phyloP scores from a whole-genome alignment of 2,888 invertebrate species.

The Electrophaes corylata region DNA sequence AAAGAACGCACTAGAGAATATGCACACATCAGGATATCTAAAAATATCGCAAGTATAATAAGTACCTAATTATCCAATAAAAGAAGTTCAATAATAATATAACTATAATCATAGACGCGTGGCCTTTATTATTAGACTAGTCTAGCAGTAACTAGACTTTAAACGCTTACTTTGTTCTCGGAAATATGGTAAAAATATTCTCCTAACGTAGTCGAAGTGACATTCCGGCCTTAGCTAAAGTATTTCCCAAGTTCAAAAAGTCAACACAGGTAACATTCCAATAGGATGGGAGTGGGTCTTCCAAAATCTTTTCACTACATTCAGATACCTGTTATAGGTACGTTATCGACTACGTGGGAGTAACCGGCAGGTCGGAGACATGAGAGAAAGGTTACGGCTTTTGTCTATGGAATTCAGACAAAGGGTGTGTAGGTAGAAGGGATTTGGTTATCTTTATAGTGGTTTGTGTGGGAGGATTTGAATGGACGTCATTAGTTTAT shows the following conservation, averaged over 20 bases:
- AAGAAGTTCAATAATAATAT: too few species aligned
- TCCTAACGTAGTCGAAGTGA: neutral
- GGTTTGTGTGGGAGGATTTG: slow-evolving; percentile 35
- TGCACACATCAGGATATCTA: too few species aligned
- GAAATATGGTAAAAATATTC: neutral
- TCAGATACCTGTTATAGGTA: slow-evolving; percentile 27
- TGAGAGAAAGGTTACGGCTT: slow-evolving; percentile 40
- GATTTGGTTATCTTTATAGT: slow-evolving; percentile 37
- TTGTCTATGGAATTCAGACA: slow-evolving; percentile 43
- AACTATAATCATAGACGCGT: too few species aligned
- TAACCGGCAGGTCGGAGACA: slow-evolving; percentile 37
- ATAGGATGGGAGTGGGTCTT: slow-evolving; percentile 20
- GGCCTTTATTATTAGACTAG: too few species aligned
- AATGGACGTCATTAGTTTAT: slow-evolving; percentile 39
- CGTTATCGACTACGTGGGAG: slow-evolving; percentile 35
- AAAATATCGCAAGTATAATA: too few species aligned
- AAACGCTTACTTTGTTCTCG: neutral
- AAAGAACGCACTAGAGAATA: too few species aligned
- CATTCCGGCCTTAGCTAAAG: slow-evolving; percentile 15
- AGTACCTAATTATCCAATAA: too few species aligned
- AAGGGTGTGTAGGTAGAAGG: slow-evolving; percentile 42
- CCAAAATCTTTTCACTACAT: slow-evolving; percentile 18
- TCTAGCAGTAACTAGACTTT: too few species aligned
- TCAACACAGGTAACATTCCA: slow-evolving; percentile 32
- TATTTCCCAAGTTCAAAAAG: slow-evolving; percentile 24